Conservation (phyloP, 2,113 vertebrate species). For the Panthera leo region DNA sequence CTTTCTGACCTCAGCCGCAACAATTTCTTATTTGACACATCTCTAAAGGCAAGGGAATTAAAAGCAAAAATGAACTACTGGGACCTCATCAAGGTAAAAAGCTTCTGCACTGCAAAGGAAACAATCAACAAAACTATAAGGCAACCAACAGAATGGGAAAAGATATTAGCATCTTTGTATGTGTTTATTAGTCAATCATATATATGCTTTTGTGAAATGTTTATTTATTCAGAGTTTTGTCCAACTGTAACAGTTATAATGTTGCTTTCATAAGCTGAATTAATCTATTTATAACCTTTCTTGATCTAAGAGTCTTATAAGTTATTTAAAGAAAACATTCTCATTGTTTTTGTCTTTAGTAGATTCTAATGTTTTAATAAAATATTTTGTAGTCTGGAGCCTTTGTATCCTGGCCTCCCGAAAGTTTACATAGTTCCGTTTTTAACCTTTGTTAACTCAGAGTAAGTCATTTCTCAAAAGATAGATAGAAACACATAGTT, state of each 20-base stretch:
- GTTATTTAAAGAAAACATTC: background rate
- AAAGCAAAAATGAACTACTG: no score
- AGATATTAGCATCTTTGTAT: background rate
- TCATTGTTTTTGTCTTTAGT: background rate
- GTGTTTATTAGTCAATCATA: background rate
- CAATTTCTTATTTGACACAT: no score
- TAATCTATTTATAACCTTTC: background rate
- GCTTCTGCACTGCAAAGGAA: no score
- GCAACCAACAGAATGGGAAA: no score
- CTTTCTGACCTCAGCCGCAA: no score
- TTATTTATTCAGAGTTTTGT: background rate
- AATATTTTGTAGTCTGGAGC: background rate
- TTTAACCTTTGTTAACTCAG: background rate
- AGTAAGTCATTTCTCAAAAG: background rate
- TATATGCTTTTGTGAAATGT: background rate
- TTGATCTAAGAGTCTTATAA: background rate
- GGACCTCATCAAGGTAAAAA: no score
- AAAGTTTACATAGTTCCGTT: background rate
- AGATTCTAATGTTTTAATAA: background rate
- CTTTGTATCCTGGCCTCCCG: background rate
- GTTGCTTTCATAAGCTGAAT: background rate
- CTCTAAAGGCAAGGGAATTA: no score
- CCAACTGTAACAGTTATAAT: background rate
- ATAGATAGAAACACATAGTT: background rate
- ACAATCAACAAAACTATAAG: no score